Evolutionary conservation across 2,888 invertebrate species (phyloP), one percentile per base, ranked within the genome.

Genomic region (Ryuthela nishihirai): DNA sequence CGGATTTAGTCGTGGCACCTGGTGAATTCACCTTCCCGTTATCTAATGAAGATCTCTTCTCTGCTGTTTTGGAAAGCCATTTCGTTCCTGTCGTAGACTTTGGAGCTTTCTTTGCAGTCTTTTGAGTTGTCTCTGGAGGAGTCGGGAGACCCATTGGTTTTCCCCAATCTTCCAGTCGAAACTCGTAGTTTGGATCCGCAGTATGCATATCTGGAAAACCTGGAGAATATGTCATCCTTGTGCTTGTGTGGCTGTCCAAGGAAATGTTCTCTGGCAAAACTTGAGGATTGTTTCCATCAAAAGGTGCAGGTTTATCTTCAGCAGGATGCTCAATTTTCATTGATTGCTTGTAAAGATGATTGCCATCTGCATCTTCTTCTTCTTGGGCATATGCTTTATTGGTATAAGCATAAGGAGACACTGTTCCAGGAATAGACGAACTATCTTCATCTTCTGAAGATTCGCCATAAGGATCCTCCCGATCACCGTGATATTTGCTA

Each of bases 91-190:
- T 25, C 23, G 38, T 15, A 26, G 55, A 6, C 21, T 56, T 49
- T 4, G 47, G 44, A 3, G 25, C n/a, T 35, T 58, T 58, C 12
- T 58, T 61, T 20, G 43, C 25, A 3, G 35, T 34, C 29, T 58
- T 62, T 25, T 43, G 25, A 12, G 42, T 40, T 10, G 44, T 34
- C n/a, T 65, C 66, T 18, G 62, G 64, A 23, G 77, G 74, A 68
- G 89, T 87, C 1, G 92, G 92, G 21, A 95, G 77, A 32, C 92
- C 88, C 67, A 94, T 78, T 6, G 95, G 95, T 70, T 91, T 88
- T 4, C 92, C 94, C 94, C 94, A 95, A 34, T 77, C 79, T 47
- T 85, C 85, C 6, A 91, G 41, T 7, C 35, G 50, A 23, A 63
- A 63, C 39, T 63, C 63, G 17, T 62, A 52, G 23, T 46, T 48